Evolutionary conservation across 2,888 invertebrate species (phyloP).

Genomic region (Muschampia plurimacula): DNA sequence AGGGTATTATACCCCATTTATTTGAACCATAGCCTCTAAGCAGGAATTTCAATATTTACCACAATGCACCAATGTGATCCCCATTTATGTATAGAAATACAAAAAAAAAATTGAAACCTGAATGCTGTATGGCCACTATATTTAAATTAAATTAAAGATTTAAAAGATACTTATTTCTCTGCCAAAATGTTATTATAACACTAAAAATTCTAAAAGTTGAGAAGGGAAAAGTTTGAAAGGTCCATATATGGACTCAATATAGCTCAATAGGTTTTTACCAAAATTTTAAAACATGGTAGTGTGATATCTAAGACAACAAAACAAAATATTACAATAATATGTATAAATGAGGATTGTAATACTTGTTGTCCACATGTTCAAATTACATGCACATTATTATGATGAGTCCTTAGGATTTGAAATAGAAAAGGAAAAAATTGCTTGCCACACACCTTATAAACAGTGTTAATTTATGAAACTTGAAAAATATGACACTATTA

Average conservation of each 20-base stretch:
- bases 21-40: background rate
- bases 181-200: background rate
- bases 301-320: background rate
- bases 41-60: background rate
- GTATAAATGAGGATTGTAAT: background rate
- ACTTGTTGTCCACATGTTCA: background rate
- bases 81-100: background rate
- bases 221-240: background rate
- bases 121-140: background rate
- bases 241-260: background rate
- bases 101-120: too few species aligned
- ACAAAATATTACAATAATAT: background rate
- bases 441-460: background rate
- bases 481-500: background rate
- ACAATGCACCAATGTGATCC: background rate
- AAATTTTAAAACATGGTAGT: background rate
- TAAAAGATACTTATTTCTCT: background rate
- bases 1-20: background rate
- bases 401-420: background rate
- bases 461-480: background rate
- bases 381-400: background rate
- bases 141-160: too few species aligned
- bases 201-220: background rate
- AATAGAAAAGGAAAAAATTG: background rate
- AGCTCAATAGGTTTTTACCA: background rate